Conservation (phyloP, 2,113 vertebrate genomes). For the Ammospiza nelsoni region DNA sequence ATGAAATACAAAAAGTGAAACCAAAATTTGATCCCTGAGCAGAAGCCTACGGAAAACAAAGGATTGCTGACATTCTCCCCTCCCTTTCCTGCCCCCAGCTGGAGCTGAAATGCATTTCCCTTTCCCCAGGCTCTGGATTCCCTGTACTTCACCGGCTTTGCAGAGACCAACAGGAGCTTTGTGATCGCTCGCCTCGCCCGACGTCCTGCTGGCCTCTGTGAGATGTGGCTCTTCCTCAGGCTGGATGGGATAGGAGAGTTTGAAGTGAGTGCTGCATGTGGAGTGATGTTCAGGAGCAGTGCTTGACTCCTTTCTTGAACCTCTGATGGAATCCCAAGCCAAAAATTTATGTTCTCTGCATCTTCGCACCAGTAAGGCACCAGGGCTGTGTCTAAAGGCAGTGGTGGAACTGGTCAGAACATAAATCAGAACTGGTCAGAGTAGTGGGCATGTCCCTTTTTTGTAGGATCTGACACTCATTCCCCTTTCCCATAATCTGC, state of each 20-base stretch:
- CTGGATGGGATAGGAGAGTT: conserved; percentile 61
- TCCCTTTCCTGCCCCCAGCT: background rate
- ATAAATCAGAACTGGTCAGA: background rate
- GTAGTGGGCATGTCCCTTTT: background rate
- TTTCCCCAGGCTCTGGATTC: conserved; percentile 48
- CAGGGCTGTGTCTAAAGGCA: background rate
- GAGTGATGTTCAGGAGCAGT: background rate
- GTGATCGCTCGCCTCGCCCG: conserved; percentile 40
- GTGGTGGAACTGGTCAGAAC: background rate
- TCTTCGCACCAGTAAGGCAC: background rate
- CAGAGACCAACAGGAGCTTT: conserved; percentile 45
- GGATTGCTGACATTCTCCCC: background rate
- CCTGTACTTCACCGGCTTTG: conserved; percentile 56
- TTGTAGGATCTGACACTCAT: background rate
- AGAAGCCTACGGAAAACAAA: background rate
- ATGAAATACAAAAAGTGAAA: background rate
- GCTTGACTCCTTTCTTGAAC: background rate
- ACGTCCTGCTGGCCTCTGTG: background rate
- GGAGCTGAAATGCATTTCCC: background rate
- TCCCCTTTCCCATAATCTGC: background rate
- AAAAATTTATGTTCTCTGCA: background rate
- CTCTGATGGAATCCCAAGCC: background rate
- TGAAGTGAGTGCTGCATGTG: conserved; percentile 7
- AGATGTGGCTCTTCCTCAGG: conserved; percentile 68
- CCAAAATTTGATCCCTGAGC: background rate